These are phyloP conservation scores for Drosophila prosaltans DNA, from an alignment of 1,140 invertebrate species.

Conservation along the genomic window DNA sequence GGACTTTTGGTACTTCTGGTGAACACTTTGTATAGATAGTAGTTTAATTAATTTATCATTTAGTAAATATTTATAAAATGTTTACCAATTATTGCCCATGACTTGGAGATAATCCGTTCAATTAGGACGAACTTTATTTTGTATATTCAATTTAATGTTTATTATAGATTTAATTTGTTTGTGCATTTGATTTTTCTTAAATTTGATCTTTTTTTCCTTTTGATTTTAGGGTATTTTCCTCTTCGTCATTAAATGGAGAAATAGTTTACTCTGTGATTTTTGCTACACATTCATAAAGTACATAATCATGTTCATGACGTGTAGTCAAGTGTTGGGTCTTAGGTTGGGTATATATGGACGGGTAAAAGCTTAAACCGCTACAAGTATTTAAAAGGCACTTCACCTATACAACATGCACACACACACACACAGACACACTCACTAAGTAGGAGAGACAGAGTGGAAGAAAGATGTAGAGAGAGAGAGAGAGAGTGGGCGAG, in stretches of 20 bases:
- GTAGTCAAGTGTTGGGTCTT: constrained; percentile 70
- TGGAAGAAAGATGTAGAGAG: background rate
- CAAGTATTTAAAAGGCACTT: constrained; percentile 79
- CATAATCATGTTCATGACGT: constrained; percentile 80
- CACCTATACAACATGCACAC: constrained; percentile 36
- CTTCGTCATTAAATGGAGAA: background rate
- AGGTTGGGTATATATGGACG: constrained; percentile 21
- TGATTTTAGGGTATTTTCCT: constrained; percentile 15
- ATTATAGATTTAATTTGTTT: background rate
- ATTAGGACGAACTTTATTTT: no score
- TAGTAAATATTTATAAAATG: no score
- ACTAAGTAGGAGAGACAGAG: background rate
- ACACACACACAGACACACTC: background rate
- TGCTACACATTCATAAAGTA: constrained; percentile 76
- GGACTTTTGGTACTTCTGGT: no score
- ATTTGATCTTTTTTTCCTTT: background rate
- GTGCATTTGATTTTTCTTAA: background rate
- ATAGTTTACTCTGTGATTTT: constrained; percentile 32
- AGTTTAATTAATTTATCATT: no score
- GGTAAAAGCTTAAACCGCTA: constrained; percentile 76
- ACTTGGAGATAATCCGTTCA: no score
- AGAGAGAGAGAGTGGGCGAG: background rate
- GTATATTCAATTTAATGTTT: no score
- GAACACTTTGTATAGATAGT: no score
- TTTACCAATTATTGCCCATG: no score